These are phyloP conservation scores for Nephrocerus scutellatus DNA, from an alignment of 2,888 invertebrate species.

Conservation along the genomic window DNA sequence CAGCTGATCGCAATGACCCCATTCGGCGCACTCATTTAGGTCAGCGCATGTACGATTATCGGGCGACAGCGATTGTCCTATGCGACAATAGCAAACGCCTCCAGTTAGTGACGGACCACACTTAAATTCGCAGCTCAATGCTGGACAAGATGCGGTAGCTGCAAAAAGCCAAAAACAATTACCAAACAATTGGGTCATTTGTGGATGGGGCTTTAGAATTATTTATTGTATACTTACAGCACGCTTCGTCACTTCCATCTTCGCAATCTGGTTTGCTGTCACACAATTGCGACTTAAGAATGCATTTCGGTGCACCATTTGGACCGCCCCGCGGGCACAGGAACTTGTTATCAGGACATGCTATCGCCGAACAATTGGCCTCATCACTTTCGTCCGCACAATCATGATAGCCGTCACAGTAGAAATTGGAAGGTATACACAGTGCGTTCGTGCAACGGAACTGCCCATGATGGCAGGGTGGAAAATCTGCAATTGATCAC, in stretches of 20 bases:
- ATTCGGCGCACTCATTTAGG: conserved; percentile 83
- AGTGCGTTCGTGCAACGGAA: conserved; percentile 88
- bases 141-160: conserved; percentile 77
- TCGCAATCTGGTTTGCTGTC: conserved; percentile 87
- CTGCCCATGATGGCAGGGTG: conserved; percentile 80
- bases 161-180: no score
- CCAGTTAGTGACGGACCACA: conserved; percentile 87
- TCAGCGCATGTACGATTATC: conserved; percentile 85
- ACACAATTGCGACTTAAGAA: conserved; percentile 79
- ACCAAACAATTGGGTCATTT: not conserved
- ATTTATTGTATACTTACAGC: conserved; percentile 61
- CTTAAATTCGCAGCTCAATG: conserved; percentile 80
- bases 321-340: conserved; percentile 73
- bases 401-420: conserved; percentile 76
- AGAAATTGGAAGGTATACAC: conserved; percentile 83
- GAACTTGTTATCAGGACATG: conserved; percentile 86
- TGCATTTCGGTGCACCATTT: conserved; percentile 74
- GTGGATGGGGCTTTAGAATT: not conserved
- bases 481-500: conserved; percentile 62
- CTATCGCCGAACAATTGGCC: conserved; percentile 76
- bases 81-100: conserved; percentile 82
- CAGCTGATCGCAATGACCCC: conserved; percentile 92
- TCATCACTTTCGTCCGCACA: conserved; percentile 90
- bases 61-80: conserved; percentile 73
- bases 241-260: conserved; percentile 86